Evolutionary conservation across 1,140 invertebrate genomes (phyloP), one percentile per base, ranked within the genome.

Genomic region (Adoxophyes honmai): DNA sequence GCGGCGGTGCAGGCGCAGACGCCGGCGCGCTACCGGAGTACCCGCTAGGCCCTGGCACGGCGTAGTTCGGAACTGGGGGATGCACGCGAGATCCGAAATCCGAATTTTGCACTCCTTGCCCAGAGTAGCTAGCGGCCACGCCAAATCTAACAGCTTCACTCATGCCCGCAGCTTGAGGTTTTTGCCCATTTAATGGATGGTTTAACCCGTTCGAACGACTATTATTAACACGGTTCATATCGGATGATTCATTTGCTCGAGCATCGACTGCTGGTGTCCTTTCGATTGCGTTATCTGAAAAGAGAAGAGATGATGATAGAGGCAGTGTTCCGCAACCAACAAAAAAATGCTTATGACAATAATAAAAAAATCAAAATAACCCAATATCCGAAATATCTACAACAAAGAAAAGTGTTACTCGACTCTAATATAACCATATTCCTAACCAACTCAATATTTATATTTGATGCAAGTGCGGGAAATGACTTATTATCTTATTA

Each of bases 1-100:
- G 34, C 14, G n/a, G n/a, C n/a, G 16, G 8, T 15, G 35, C 9
- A n/a, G 55, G 55, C n/a, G 54, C 36, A 4, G 55, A n/a, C 34
- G 55, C 39, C 0, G 55, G 34, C 11, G 42, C 34, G 0, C 16
- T 6, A 11, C 39, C 34, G 1, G 38, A 10, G 15, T 36, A 34
- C 34, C 42, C 14, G 42, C 39, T 42, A 10, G 34, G 52, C 9
- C 52, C 16, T 2, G 35, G 34, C 8, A 35, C 52, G 35, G 52
- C 9, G 6, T 21, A 37, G 15, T 9, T 16, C 6, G 42, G 42
- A 9, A 48, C 28, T 5, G n/a, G 13, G 21, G 21, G 42, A n/a
- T 48, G 42, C 42, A 18, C 16, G 11, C 42, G 39, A 4, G 16
- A 10, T 3, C 39, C 39, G 15, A 44, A 44, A 16, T 44, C 39